A percentile compares a stretch with the other conserved stretches of the same genome.
Evolutionary conservation across 1,140 invertebrate genomes (phyloP).

Genomic region (Potamilus streckersoni): DNA sequence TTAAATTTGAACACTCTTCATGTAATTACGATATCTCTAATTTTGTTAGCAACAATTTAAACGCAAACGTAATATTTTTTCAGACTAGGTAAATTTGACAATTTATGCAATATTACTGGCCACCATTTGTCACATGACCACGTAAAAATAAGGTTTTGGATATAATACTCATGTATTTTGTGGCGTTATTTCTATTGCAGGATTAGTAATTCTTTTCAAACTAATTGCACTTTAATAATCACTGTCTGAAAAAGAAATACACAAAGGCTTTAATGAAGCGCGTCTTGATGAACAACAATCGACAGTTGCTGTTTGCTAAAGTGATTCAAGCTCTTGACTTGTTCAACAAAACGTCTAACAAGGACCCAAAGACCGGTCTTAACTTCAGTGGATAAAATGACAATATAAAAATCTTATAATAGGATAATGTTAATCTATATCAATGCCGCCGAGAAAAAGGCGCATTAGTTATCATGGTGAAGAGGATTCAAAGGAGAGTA

Average conservation of each 20-base stretch:
- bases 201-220: too few species aligned
- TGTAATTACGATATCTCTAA: slow-evolving; percentile 8
- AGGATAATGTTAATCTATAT: neutral
- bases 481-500: slow-evolving; percentile 34
- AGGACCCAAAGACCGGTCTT: neutral
- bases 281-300: neutral
- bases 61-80: slow-evolving; percentile 2
- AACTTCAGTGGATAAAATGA: neutral
- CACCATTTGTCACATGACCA: slow-evolving; percentile 31
- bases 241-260: slow-evolving; percentile 2
- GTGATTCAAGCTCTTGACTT: neutral
- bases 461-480: slow-evolving; percentile 43
- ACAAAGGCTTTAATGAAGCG: neutral
- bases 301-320: neutral
- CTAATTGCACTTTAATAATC: neutral
- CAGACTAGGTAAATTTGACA: slow-evolving; percentile 1
- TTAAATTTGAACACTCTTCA: slow-evolving; percentile 3
- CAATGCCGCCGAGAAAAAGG: slow-evolving; percentile 45
- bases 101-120: slow-evolving; percentile 32
- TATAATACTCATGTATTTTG: too few species aligned
- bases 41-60: neutral
- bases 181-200: too few species aligned
- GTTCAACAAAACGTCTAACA: neutral
- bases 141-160: neutral
- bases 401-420: neutral